phyloP scores from a whole-genome alignment of 2,888 invertebrate species.

The Cataglyphis rosenhaueri region DNA sequence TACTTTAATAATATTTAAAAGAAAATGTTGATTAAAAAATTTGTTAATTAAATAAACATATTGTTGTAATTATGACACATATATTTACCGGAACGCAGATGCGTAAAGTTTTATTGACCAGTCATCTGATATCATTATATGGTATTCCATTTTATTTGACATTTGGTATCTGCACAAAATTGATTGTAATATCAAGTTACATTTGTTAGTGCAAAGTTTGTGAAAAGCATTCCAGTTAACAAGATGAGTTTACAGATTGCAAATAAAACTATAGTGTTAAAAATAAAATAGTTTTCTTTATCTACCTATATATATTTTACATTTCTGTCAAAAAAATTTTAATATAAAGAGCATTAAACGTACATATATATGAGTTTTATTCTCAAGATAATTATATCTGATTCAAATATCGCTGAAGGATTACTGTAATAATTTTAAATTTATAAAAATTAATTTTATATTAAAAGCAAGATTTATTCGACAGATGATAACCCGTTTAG shows the following conservation, averaged over 20 bases:
- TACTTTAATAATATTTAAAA: neutral
- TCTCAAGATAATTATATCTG: neutral
- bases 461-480: neutral
- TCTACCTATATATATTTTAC: neutral
- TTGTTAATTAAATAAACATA: neutral
- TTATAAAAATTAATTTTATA: neutral
- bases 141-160: constrained; percentile 7
- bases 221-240: neutral
- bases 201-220: neutral
- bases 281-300: constrained; percentile 5
- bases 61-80: neutral
- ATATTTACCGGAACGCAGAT: neutral
- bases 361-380: neutral
- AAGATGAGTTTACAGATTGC: neutral
- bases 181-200: neutral
- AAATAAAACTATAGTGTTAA: neutral
- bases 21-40: neutral
- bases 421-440: neutral
- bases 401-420: neutral
- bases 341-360: neutral
- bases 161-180: neutral
- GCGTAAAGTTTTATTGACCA: neutral
- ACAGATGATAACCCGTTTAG: constrained; percentile 25
- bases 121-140: neutral
- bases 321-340: neutral